Evolutionary conservation across 2,888 invertebrate species (phyloP), one percentile per base, ranked within the genome.

Genomic region (Drosophila anceps): DNA sequence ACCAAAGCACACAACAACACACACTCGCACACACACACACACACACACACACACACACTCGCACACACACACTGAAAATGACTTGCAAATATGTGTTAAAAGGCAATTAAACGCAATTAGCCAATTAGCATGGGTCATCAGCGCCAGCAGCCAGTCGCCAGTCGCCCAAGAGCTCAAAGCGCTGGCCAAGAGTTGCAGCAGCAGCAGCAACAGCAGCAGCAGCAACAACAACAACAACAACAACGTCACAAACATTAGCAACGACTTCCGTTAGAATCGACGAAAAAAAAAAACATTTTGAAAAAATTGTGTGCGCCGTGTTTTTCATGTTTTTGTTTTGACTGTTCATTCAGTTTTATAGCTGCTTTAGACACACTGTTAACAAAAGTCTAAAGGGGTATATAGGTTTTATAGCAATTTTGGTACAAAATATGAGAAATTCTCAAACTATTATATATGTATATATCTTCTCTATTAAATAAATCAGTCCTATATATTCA

Each of bases 111-210:
- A 88, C 76, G 79, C 90, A 89, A 89, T 86, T 86, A 89, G 81
- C 88, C 86, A 89, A 88, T 86, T 86, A 86, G 86, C 81, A 79
- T 87, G 85, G 90, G 89, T 69, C 89, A 85, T 83, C 88, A 85
- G 75, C 75, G 66, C 46, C 60, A 67, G 18, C 66, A 62, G 60
- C 13, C 54, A 62, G 48, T 35, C 55, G 59, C 53, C 39, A 63
- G 53, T 46, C 46, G 46, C 48, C 48, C 48, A 48, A 48, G 48
- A 29, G 48, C 48, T 12, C 39, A 37, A 37, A 73, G 55, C 71
- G 63, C 60, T 73, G 82, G 76, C 65, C 43, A 78, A 82, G 53
- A 84, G 70, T 69, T 61, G 55, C 43, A 58, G 44, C 39, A 58
- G 41, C 77, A 73, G 24, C 70, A 66, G 46, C 62, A 68, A 33